These are phyloP conservation scores for Drosophila pseudoobscura DNA, from an alignment of 1,140 invertebrate genomes.

Conservation along the genomic window DNA sequence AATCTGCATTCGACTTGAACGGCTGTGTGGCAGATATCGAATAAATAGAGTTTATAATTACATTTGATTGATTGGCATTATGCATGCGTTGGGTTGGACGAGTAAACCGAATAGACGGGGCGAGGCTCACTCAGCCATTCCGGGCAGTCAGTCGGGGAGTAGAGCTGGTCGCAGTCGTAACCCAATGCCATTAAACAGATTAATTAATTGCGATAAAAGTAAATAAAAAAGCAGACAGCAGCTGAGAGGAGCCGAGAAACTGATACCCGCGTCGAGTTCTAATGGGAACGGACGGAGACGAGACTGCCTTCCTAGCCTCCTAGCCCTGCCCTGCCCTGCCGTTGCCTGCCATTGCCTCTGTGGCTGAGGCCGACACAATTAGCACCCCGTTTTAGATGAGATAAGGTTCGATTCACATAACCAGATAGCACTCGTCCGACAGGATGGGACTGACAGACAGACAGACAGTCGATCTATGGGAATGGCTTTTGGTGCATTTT, in stretches of 20 bases:
- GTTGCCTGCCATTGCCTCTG: no score
- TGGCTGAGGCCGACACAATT: conserved; percentile 63
- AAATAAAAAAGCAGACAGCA: conserved; percentile 39
- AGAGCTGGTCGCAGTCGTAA: conserved; percentile 21
- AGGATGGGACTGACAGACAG: conserved; percentile 3
- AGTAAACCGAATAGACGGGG: conserved; percentile 21
- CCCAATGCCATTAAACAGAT: conserved; percentile 69
- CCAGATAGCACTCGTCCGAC: not conserved
- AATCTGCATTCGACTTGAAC: conserved; percentile 20
- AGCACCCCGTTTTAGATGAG: conserved; percentile 63
- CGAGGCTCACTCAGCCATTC: conserved; percentile 6
- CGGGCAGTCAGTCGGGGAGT: conserved; percentile 1
- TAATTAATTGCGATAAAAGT: conserved; percentile 75
- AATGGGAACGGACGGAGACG: conserved; percentile 35
- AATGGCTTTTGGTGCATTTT: conserved; percentile 14
- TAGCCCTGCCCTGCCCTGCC: no score
- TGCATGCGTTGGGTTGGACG: conserved; percentile 51
- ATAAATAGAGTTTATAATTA: conserved; percentile 66
- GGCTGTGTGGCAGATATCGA: conserved; percentile 14
- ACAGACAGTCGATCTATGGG: not conserved
- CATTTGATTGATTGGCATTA: conserved; percentile 76
- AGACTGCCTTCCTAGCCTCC: conserved; percentile 37
- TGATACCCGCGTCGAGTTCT: conserved; percentile 33
- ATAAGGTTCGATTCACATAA: conserved; percentile 60
- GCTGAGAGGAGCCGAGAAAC: conserved; percentile 31